Conservation (phyloP, 2,797 vertebrate species). For the Psittacula derbiana region DNA sequence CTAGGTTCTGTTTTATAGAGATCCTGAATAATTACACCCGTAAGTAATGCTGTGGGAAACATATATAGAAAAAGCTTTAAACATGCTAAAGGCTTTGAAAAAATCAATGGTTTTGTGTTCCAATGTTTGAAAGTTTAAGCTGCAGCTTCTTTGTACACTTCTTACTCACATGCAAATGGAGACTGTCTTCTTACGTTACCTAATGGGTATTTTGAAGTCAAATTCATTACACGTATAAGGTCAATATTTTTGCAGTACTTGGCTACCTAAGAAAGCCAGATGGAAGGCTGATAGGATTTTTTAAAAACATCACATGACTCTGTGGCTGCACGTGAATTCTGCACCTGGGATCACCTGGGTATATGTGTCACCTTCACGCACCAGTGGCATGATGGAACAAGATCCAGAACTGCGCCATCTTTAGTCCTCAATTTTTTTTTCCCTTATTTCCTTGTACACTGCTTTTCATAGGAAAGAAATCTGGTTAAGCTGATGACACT, state of each 20-base stretch:
- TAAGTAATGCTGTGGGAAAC: neutral
- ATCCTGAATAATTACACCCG: neutral
- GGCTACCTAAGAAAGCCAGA: neutral
- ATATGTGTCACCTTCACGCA: neutral
- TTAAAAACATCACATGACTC: neutral
- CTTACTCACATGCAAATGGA: neutral
- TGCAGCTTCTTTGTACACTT: neutral
- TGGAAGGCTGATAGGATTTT: neutral
- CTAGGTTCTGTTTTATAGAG: neutral
- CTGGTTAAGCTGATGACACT: neutral
- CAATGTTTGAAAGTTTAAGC: neutral
- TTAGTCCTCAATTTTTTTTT: fast-evolving
- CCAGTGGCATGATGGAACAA: neutral
- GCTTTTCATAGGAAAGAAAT: neutral
- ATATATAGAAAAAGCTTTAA: neutral
- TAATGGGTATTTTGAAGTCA: neutral
- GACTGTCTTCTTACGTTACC: neutral
- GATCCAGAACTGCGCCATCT: neutral
- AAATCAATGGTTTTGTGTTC: neutral
- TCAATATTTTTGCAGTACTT: neutral
- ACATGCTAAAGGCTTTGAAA: neutral
- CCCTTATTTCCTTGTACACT: neutral
- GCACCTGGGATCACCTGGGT: neutral
- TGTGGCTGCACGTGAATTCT: neutral
- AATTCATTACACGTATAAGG: neutral